Evolutionary conservation across 2,113 vertebrate genomes (phyloP).

Genomic region (Etheostoma spectabile): DNA sequence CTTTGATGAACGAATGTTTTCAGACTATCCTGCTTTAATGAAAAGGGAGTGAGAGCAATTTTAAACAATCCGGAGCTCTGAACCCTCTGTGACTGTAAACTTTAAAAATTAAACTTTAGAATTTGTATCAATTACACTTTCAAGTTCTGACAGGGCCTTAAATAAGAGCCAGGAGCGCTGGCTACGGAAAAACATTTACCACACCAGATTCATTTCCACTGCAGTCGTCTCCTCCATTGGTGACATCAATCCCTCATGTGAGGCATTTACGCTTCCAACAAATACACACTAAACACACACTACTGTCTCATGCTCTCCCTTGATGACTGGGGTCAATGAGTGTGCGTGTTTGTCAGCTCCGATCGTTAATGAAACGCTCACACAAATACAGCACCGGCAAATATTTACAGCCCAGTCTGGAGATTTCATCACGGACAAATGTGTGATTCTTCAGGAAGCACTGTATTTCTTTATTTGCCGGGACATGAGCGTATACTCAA

Average conservation of each 20-base stretch:
- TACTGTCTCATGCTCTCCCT: conserved; percentile 71
- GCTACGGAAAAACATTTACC: conserved; percentile 72
- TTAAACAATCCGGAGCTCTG: conserved; percentile 83
- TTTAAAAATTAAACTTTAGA: conserved; percentile 81
- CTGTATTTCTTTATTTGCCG: conserved; percentile 70
- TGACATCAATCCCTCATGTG: conserved; percentile 80
- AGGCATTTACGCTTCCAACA: conserved; percentile 76
- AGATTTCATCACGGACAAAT: conserved; percentile 80
- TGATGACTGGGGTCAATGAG: conserved; percentile 73
- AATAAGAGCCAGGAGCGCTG: conserved; percentile 76
- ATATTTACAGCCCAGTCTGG: conserved; percentile 81
- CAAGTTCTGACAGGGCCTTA: conserved; percentile 79
- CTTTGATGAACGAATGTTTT: conserved; percentile 85
- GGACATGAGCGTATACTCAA: conserved; percentile 60
- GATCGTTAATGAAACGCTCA: conserved; percentile 82
- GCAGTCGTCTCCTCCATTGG: conserved; percentile 67
- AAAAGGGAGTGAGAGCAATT: conserved; percentile 82
- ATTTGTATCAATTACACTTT: conserved; percentile 83
- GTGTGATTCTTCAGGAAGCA: conserved; percentile 72
- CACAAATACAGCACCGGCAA: conserved; percentile 82
- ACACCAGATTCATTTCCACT: conserved; percentile 76
- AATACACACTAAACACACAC: conserved; percentile 70
- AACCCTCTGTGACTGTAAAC: conserved; percentile 84
- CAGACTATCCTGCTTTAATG: conserved; percentile 82
- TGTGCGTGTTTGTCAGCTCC: conserved; percentile 81